A percentile compares a stretch with the other conserved stretches of the same genome.
These are phyloP conservation scores for Patella caerulea DNA, from an alignment of 2,888 invertebrate genomes.

Conservation along the genomic window DNA sequence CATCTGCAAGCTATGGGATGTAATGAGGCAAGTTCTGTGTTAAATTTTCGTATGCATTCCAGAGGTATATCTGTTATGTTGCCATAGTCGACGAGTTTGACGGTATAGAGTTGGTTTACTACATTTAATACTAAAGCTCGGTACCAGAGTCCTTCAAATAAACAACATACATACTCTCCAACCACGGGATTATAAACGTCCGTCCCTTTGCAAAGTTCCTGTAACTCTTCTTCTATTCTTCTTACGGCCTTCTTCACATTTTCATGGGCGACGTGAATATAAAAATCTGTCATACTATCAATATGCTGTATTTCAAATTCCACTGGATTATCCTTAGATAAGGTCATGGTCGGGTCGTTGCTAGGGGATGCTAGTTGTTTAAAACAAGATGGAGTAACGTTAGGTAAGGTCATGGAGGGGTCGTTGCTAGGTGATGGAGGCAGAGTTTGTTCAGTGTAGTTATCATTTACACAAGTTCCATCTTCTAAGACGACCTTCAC, in stretches of 20 bases:
- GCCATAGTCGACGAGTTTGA: conserved; percentile 65
- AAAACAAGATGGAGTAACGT: too few relatives aligned
- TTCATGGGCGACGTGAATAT: neutral
- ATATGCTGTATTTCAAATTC: conserved; percentile 5
- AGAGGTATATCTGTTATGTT: conserved; percentile 49
- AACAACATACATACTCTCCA: conserved; percentile 47
- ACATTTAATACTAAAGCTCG: conserved; percentile 46
- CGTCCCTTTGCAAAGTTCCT: neutral
- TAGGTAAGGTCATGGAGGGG: too few relatives aligned
- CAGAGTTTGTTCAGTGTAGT: too few relatives aligned
- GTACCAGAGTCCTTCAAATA: conserved; percentile 50
- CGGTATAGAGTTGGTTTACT: conserved; percentile 27
- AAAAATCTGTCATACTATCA: neutral
- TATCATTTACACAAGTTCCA: conserved; percentile 12
- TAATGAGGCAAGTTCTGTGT: conserved; percentile 29
- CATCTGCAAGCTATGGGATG: conserved; percentile 54
- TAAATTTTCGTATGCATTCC: conserved; percentile 41
- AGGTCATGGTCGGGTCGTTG: neutral
- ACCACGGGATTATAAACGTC: neutral
- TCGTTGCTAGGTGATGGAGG: too few relatives aligned
- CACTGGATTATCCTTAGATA: neutral
- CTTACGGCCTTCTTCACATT: neutral
- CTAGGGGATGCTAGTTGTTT: too few relatives aligned
- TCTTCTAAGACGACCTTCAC: neutral
- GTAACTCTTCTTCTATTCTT: neutral